Evolutionary conservation across 2,888 invertebrate genomes (phyloP).

Genomic region (Tenthredo notha): DNA sequence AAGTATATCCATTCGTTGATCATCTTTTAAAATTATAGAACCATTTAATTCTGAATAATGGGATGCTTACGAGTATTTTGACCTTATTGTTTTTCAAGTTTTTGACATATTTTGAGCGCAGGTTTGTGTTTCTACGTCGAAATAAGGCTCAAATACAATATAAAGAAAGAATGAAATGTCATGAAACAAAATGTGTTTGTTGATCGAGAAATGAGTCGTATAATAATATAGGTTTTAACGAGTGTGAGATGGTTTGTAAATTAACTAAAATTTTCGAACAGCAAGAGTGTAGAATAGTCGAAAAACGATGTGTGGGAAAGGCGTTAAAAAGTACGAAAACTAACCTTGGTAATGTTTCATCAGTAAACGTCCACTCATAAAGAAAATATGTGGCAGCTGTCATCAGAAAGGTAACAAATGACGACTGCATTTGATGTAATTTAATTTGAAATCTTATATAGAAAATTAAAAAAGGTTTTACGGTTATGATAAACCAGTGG

Average conservation of each 20-base stretch:
- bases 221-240: neutral
- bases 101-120: neutral
- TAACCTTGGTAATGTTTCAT: slow-evolving; percentile 72
- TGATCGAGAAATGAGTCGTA: neutral
- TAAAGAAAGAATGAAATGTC: neutral
- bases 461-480: slow-evolving; percentile 33
- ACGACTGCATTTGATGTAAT: slow-evolving; percentile 66
- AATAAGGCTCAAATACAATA: neutral
- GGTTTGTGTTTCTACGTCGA: neutral
- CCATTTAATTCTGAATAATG: neutral
- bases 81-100: neutral
- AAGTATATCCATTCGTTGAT: neutral
- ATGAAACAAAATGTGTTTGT: slow-evolving; percentile 32
- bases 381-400: slow-evolving; percentile 67
- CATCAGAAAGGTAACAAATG: slow-evolving; percentile 63
- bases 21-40: neutral
- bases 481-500: slow-evolving; percentile 57
- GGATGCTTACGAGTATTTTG: neutral
- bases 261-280: neutral
- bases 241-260: neutral
- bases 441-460: slow-evolving; percentile 42
- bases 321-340: slow-evolving; percentile 57
- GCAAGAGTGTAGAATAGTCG: neutral
- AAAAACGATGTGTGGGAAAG: neutral
- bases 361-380: slow-evolving; percentile 69